Base-by-base conservation (phyloP, 2,797 vertebrate species). In the Cirrhinus mrigala region DNA sequence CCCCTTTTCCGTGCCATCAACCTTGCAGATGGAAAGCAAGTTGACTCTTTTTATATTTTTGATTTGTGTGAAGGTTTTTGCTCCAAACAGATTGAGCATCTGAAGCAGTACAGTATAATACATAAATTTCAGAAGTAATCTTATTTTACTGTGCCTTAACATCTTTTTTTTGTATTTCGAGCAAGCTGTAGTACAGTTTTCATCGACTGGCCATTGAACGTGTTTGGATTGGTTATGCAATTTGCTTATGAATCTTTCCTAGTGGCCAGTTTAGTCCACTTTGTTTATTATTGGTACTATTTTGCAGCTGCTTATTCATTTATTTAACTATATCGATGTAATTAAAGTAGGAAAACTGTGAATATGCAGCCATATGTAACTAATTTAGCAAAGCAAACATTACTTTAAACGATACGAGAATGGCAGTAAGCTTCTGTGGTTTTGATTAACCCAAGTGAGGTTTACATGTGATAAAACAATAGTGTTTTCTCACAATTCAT, bases 1-100 rank as follows among this genome's bases (percentile, higher is more conserved):
- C 98, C 98, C 7, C 94, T 98, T 89, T 99, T 99, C 92, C 95
- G 96, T 90, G 96, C 97, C 71, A 93, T 99, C 92, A 99, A 98
- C 92, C 94, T 99, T 0, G 97, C 97, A 40, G 98, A 99, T 85
- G 98, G 98, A 81, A 99, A 98, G 98, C 99, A 96, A 97, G 98
- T 96, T 84, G 90, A 83, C 48, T 50, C 4, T 64, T 74, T 44
- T 6, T 71, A 70, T 52, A 48, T 20, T 24, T 16, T 77, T 40
- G 5, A 68, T 74, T 18, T 50, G 20, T 69, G 12, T 64, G 10
- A 14, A 83, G 20, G 6, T 48, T 62, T 62, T 79, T 27, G 37
- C 15, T 64, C 11, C 68, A 52, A 69, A 75, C 27, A 22, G 4
- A 12, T n/a, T n/a, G 6, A 24, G 16, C 0, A 18, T 29, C 64